Conservation (phyloP, 2,888 invertebrate species). For the Polylopha cassiicola region DNA sequence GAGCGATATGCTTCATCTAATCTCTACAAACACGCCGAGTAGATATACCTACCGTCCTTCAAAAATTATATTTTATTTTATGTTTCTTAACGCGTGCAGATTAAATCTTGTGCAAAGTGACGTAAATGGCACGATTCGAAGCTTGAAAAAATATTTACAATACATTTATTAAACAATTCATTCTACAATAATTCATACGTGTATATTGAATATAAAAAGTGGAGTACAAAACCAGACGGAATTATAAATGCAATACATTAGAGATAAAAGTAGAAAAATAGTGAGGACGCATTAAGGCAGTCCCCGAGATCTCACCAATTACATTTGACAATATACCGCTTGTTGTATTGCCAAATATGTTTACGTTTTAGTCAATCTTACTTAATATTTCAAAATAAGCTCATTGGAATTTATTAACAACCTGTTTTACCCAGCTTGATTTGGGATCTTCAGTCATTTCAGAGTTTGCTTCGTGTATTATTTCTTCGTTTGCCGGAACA, state of each 20-base stretch:
- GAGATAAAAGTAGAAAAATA: conserved; percentile 1
- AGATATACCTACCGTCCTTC: too few species aligned
- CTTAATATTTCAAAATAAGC: too few species aligned
- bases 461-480: conserved; percentile 33
- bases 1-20: conserved; percentile 25
- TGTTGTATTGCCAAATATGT: too few species aligned
- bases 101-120: conserved; percentile 38
- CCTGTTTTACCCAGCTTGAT: conserved; percentile 85
- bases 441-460: conserved; percentile 51
- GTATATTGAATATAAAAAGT: conserved; percentile 38
- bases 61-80: too few species aligned
- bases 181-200: conserved; percentile 26
- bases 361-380: too few species aligned
- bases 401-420: conserved; percentile 84
- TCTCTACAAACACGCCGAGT: background rate
- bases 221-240: conserved; percentile 59
- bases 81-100: conserved; percentile 12
- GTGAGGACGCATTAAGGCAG: too few species aligned
- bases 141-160: conserved; percentile 58
- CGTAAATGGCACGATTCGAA: conserved; percentile 65
- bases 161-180: conserved; percentile 30
- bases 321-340: too few species aligned
- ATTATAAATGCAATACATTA: conserved; percentile 50
- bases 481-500: conserved; percentile 41
- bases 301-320: too few species aligned